Base-by-base conservation (phyloP, 2,113 vertebrate species). In the Pyxicephalus adspersus region DNA sequence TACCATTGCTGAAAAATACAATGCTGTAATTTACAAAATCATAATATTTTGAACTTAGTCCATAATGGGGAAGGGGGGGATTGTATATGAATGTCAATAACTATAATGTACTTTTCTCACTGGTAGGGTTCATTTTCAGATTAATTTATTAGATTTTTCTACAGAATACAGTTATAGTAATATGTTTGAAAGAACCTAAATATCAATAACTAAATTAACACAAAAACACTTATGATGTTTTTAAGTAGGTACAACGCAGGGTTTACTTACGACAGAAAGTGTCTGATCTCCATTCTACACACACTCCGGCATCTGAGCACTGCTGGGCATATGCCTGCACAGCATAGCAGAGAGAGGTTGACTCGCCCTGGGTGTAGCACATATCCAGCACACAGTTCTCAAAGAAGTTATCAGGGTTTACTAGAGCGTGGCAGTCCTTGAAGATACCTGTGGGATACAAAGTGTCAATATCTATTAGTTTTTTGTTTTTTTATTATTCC, bases 201-300 rank as follows among this genome's bases (percentile, higher is more conserved):
- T 38, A 38, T 38, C 1, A 38, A 38, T 38, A 8, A 5, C 38
- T 38, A 5, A 4, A 38, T 13, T 45, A 45, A 1, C 38, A 45
- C 15, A 13, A 45, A 45, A 45, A 1, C 9, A 45, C 8, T 45
- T 13, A 45, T 38, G 5, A 38, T 38, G 5, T 38, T 38, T 5
- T 38, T 7, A 5, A 9, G 5, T 38, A 38, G 11, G 38, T 45
- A 45, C 26, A 25, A 8, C n/a, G 55, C 19, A 71, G 70, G 5
- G 83, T n/a, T 50, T 4, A 95, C 95, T 95, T 87, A 97, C 95
- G 92, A 72, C 95, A 97, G 85, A 96, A 93, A 76, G 94, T 95
- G 82, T 87, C 83, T 74, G 91, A 93, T 83, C 95, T 95, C 95
- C 95, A 97, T 20, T 86, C 23, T 73, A 94, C 88, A 82, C 92